These are phyloP conservation scores for Falco novaeseelandiae DNA, from an alignment of 2,797 vertebrate species.

Conservation along the genomic window DNA sequence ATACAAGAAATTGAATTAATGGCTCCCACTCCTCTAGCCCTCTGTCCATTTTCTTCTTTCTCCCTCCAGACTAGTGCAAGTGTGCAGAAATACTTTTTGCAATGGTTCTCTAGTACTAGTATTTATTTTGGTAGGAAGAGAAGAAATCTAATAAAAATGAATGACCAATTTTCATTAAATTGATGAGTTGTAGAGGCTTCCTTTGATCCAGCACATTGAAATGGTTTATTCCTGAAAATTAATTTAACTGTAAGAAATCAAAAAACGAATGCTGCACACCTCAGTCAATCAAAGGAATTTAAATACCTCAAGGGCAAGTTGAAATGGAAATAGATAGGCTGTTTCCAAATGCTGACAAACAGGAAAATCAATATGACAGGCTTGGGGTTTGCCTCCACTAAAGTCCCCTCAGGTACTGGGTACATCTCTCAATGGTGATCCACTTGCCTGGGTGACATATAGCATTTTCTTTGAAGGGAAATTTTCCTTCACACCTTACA, in stretches of 20 bases:
- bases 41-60: not conserved
- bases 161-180: conserved; percentile 27
- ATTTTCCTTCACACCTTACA: too few species aligned
- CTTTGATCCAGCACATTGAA: conserved; percentile 17
- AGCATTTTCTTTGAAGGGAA: too few species aligned
- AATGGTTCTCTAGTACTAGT: not conserved
- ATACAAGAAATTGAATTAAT: conserved; percentile 13
- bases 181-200: conserved; percentile 20
- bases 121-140: conserved; percentile 17
- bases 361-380: conserved; percentile 1
- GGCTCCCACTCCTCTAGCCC: not conserved
- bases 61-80: not conserved
- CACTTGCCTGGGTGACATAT: too few species aligned
- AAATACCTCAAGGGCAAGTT: conserved; percentile 42
- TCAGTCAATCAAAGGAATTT: conserved; percentile 52
- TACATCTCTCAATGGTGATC: too few species aligned
- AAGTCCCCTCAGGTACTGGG: not conserved
- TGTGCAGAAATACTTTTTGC: not conserved
- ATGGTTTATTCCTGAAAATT: conserved; percentile 22
- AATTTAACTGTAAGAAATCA: conserved; percentile 46
- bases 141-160: conserved; percentile 45
- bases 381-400: not conserved
- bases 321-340: conserved; percentile 5
- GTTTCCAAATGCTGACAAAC: conserved; percentile 38
- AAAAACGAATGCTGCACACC: conserved; percentile 19